These are phyloP conservation scores for Diabrotica balteata DNA, from an alignment of 2,888 invertebrate genomes.

Conservation along the genomic window DNA sequence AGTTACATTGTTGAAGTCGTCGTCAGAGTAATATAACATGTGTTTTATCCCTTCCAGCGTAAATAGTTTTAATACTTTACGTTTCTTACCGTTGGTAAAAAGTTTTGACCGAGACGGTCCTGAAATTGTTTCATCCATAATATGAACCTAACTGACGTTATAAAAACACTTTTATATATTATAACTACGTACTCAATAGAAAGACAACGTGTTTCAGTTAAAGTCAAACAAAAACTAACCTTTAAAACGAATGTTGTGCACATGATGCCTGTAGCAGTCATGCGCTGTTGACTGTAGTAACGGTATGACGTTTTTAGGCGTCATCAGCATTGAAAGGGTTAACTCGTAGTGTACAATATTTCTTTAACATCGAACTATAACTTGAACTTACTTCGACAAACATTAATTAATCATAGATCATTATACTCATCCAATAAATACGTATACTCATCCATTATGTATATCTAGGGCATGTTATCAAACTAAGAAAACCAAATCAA, in stretches of 20 bases:
- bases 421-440: too few relatives aligned
- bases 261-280: too few relatives aligned
- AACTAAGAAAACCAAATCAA: too few relatives aligned
- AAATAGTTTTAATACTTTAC: background rate
- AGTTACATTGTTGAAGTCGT: background rate
- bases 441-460: too few relatives aligned
- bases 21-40: background rate
- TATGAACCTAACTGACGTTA: background rate
- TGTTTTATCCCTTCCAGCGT: background rate
- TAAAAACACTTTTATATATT: background rate
- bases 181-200: background rate
- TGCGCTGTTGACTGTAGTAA: background rate
- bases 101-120: background rate
- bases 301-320: background rate
- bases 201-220: background rate
- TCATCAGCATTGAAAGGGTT: background rate
- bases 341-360: too few relatives aligned
- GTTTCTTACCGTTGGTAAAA: background rate
- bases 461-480: too few relatives aligned
- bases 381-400: too few relatives aligned
- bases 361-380: too few relatives aligned
- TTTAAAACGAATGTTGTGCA: background rate
- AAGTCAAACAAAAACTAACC: background rate
- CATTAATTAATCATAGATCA: too few relatives aligned
- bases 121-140: too few relatives aligned